Base-by-base conservation (phyloP, 1,140 invertebrate species). In the Heliconius hermathena region DNA sequence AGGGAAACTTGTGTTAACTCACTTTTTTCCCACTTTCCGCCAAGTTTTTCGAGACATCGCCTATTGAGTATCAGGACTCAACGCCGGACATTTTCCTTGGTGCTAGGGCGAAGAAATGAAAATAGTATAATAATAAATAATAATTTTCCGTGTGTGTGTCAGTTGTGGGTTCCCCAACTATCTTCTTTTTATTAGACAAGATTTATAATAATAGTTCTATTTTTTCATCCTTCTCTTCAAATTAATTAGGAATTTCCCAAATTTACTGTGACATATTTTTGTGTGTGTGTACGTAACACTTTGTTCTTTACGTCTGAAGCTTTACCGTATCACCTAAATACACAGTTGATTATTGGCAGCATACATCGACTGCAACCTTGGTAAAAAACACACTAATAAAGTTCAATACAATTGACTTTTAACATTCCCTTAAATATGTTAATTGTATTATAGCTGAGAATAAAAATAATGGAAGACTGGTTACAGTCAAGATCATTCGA, bases 301-400 rank as follows among this genome's bases (percentile, higher is more conserved):
- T 57, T n/a, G 54, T 57, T 66, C 22, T 66, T 29, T 66, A 66
- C 60, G 60, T 29, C 8, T 22, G n/a, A 57, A n/a, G 54, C 20
- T 57, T 66, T 66, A 66, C 60, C 60, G 60, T 66, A 66, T 66
- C 13, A 66, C 60, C 60, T 66, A 66, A 66, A 66, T 26, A 66
- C 60, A 66, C 60, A 29, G 8, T 57, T 9, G 20, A n/a, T 29
- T 66, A 66, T 66, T 66, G 60, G 60, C 60, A 66, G 26, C 57
- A 57, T 11, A 57, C n/a, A 66, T 29, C 22, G 60, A 26, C 9
- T 29, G 3, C 60, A 66, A 66, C 26, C 60, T 66, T 29, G 26
- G 3, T 29, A 11, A 22, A 60, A 57, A 22, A 22, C 33, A n/a
- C 3, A 26, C 8, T 22, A 60, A 60, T 60, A 60, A 60, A 60